Base-by-base conservation (phyloP, 2,888 invertebrate species). In the Serripes groenlandicus region DNA sequence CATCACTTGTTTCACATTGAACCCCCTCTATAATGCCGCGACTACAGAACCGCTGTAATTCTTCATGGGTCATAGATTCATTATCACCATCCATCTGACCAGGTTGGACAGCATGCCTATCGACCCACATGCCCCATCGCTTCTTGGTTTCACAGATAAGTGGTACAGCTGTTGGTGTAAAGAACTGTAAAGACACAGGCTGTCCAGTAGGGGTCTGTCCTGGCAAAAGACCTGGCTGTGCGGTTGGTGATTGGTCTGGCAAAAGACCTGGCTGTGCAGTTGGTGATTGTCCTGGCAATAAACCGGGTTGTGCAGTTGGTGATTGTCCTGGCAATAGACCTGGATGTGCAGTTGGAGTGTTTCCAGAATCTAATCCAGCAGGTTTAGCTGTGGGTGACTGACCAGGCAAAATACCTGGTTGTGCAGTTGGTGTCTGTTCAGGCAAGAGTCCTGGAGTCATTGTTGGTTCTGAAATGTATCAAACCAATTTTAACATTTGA, bases 1-100 rank as follows among this genome's bases (percentile, higher is more conserved):
- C 88, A 54, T 86, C 81, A 7, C 88, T 68, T 28, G 90, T 90
- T 62, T 88, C 70, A 88, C 93, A 93, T 77, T 93, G 90, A 9
- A 93, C 89, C 23, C 87, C 78, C 0, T 75, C 85, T 18, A 94
- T 89, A 34, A 83, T 77, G 30, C 91, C 92, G 21, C 76, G 74
- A 15, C 84, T 72, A 79, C 92, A 92, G 87, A 91, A 91, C 9
- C 80, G 35, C n/a, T 71, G 56, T 72, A 87, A 37, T 60, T 90
- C 87, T n/a, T 72, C 76, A 15, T 78, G 56, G 15, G 88, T 87
- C 86, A 90, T 85, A 32, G 28, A 73, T 54, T 87, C 86, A 82
- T 87, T 54, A 79, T 92, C 87, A 42, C 79, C 82, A 49, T 75
- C 80, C 30, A 75, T 62, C 26, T 69, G 26, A 18, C 64, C 62